Base-by-base conservation (phyloP, 2,113 vertebrate species). In the Chaetorhynchus papuensis region DNA sequence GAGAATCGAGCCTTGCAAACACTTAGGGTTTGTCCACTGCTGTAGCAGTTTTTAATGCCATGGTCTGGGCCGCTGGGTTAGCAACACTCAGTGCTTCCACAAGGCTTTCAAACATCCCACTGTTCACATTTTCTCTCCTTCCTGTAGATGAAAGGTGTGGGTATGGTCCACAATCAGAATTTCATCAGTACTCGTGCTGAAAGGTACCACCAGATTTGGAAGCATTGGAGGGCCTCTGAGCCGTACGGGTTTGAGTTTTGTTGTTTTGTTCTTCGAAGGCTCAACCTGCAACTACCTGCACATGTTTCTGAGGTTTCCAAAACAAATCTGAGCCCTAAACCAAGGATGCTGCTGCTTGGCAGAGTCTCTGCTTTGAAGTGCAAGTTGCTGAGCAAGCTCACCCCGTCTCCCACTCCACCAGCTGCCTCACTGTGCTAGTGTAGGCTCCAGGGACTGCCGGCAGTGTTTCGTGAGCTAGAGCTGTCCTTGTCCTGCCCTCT, bases 311-410 rank as follows among this genome's bases (percentile, higher is more conserved):
- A 93, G 69, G 66, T 80, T 89, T 89, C 84, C 45, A 52, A 84
- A 87, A 83, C 64, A 31, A 87, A 82, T 42, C 64, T n/a, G 60
- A 91, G 49, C 33, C 78, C 75, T 66, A 26, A 76, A 80, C 59
- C 54, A 41, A 71, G 65, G 60, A 59, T 91, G 65, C 64, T 95
- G 93, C 94, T 90, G 86, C 93, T 86, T 93, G 90, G 86, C n/a
- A 16, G 83, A 95, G 49, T 33, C 89, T 93, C 77, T 82, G 87
- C 87, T 96, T 95, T 74, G 91, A 84, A 93, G 87, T 70, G 41
- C 57, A 53, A 95, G 88, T 59, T 91, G 80, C 81, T 94, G 86
- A 94, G 94, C 78, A 80, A 81, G 52, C 79, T 94, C 72, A 57
- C 45, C 39, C 53, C 3, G 0, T 72, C 79, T 87, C 74, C 93